Conservation (phyloP, 2,113 vertebrate genomes). For the Bostrychus sinensis region DNA sequence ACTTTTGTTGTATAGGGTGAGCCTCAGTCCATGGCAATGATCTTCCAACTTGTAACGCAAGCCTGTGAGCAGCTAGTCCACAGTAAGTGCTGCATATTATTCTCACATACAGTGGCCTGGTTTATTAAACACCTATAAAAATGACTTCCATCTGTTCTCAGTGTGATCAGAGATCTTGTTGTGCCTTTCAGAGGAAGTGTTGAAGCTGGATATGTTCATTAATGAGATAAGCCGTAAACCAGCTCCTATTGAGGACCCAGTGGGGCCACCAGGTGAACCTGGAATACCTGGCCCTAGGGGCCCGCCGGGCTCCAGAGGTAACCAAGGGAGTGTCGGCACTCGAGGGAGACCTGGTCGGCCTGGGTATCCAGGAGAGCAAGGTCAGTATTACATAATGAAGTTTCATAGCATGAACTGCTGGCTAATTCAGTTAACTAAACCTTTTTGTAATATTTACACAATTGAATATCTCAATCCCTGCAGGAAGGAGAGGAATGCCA, state of each 20-base stretch:
- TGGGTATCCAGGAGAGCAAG: conserved; percentile 86
- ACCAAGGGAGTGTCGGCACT: conserved; percentile 73
- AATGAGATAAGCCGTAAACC: conserved; percentile 84
- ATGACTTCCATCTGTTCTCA: too few relatives aligned
- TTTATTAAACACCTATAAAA: too few relatives aligned
- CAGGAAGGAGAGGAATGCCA: conserved; percentile 69
- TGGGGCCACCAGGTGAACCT: conserved; percentile 81
- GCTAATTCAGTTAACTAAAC: too few relatives aligned
- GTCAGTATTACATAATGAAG: conserved; percentile 56
- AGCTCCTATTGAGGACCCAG: conserved; percentile 84
- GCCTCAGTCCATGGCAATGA: conserved; percentile 87
- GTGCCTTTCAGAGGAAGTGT: conserved; percentile 83
- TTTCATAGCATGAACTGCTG: neutral
- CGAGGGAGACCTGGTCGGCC: conserved; percentile 75
- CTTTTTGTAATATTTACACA: neutral
- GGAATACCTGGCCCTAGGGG: conserved; percentile 81
- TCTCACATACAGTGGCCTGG: neutral
- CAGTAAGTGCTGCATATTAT: conserved; percentile 76
- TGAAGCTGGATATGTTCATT: conserved; percentile 86
- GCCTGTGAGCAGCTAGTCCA: conserved; percentile 92
- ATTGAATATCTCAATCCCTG: too few relatives aligned
- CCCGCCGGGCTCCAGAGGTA: conserved; percentile 75
- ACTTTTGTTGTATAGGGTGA: conserved; percentile 82
- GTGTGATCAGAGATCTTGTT: conserved; percentile 13
- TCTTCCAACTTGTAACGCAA: conserved; percentile 91